Evolutionary conservation across 2,113 vertebrate genomes (phyloP).

Genomic region (Monopterus albus): DNA sequence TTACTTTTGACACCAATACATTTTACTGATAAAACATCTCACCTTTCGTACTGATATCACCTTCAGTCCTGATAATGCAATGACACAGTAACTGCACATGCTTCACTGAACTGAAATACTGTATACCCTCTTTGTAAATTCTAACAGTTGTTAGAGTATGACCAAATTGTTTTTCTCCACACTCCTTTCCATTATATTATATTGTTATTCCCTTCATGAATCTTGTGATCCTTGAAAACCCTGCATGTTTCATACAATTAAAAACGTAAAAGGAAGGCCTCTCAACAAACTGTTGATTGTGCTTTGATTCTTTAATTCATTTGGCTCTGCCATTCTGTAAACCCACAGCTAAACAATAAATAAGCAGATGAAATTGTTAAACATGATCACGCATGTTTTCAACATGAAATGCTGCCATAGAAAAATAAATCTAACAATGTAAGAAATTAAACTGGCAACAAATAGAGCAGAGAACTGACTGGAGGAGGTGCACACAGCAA

Average conservation of each 20-base stretch:
- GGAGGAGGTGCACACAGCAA: slow-evolving; percentile 38
- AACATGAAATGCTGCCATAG: slow-evolving; percentile 46
- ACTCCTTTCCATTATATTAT: no score
- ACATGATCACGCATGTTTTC: slow-evolving; percentile 48
- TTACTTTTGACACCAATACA: no score
- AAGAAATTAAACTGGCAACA: slow-evolving; percentile 40
- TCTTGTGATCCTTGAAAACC: no score
- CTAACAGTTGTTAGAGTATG: no score
- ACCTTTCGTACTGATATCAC: no score
- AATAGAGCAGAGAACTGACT: slow-evolving; percentile 41
- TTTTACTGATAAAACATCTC: no score
- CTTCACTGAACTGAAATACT: no score
- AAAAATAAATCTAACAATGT: slow-evolving; percentile 71
- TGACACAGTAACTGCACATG: no score
- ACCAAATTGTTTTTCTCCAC: no score
- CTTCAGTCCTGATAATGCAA: no score
- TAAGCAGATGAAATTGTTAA: slow-evolving; percentile 60
- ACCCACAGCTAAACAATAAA: slow-evolving; percentile 74
- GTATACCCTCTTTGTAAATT: no score
- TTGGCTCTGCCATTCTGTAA: slow-evolving; percentile 68
- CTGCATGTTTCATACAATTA: not conserved
- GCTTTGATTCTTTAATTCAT: slow-evolving; percentile 70
- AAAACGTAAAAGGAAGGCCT: slow-evolving; percentile 15
- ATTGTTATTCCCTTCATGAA: no score
- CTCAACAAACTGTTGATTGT: slow-evolving; percentile 49